Conservation (phyloP, 1,140 invertebrate species). For the Druon quercuslanigerum region DNA sequence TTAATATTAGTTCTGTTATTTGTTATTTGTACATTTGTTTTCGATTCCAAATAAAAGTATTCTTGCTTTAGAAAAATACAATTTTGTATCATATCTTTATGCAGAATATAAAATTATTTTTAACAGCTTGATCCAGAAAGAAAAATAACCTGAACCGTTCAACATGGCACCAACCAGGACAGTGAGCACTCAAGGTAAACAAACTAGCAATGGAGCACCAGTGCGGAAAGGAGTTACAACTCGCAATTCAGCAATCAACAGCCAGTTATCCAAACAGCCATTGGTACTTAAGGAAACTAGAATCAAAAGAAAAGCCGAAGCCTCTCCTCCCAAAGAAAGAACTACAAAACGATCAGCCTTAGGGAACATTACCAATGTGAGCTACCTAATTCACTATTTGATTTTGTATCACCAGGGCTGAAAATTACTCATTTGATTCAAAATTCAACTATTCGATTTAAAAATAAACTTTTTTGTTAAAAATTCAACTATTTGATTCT, state of each 20-base stretch:
- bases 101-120: not conserved
- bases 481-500: no score
- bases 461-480: no score
- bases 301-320: constrained; percentile 75
- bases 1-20: no score
- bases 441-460: no score
- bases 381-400: not conserved
- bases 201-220: constrained; percentile 63
- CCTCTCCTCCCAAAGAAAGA: constrained; percentile 72
- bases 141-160: not conserved
- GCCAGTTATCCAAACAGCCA: constrained; percentile 49
- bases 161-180: constrained; percentile 79
- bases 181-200: constrained; percentile 71
- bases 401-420: constrained; percentile 31
- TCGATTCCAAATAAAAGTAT: no score
- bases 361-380: constrained; percentile 86
- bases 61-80: no score
- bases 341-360: constrained; percentile 82
- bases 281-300: constrained; percentile 60
- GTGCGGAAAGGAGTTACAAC: constrained; percentile 70
- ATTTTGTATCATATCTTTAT: not conserved
- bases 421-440: no score
- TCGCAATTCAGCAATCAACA: constrained; percentile 62
- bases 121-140: not conserved
- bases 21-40: no score